A percentile compares a stretch with the other conserved stretches of the same genome.
These are phyloP conservation scores for Paracanthobrama guichenoti DNA, from an alignment of 2,113 vertebrate genomes.

Conservation along the genomic window DNA sequence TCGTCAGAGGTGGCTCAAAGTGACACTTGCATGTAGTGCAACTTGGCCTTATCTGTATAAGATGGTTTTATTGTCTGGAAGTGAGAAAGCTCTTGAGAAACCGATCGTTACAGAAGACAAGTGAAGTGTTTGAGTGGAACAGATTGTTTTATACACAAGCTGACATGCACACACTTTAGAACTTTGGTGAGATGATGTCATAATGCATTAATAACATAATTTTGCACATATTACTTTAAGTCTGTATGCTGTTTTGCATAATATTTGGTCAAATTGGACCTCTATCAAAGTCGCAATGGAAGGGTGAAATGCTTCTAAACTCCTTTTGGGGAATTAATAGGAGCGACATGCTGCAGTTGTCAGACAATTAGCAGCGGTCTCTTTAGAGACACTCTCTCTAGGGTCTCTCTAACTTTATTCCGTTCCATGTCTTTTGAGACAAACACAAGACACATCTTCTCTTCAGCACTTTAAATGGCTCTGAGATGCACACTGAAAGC, in stretches of 20 bases:
- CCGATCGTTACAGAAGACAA: neutral
- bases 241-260: neutral
- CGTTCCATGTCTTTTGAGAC: neutral
- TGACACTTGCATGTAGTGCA: slow-evolving; percentile 14
- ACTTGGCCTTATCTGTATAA: slow-evolving; percentile 18
- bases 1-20: slow-evolving; percentile 19
- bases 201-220: neutral
- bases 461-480: slow-evolving; percentile 33
- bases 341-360: slow-evolving; percentile 66
- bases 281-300: slow-evolving; percentile 38
- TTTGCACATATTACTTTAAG: neutral
- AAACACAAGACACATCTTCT: neutral
- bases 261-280: neutral
- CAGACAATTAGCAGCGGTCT: slow-evolving; percentile 59
- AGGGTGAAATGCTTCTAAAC: slow-evolving; percentile 65
- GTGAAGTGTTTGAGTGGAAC: slow-evolving; percentile 4
- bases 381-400: slow-evolving; percentile 62
- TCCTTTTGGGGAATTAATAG: slow-evolving; percentile 71
- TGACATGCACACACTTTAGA: neutral
- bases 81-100: slow-evolving; percentile 14
- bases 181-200: neutral
- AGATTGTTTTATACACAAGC: neutral
- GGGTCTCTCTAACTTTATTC: slow-evolving; percentile 39
- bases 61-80: slow-evolving; percentile 2
- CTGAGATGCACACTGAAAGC: slow-evolving; percentile 11